Conservation (phyloP, 2,113 vertebrate species). For the Salminus brasiliensis region DNA sequence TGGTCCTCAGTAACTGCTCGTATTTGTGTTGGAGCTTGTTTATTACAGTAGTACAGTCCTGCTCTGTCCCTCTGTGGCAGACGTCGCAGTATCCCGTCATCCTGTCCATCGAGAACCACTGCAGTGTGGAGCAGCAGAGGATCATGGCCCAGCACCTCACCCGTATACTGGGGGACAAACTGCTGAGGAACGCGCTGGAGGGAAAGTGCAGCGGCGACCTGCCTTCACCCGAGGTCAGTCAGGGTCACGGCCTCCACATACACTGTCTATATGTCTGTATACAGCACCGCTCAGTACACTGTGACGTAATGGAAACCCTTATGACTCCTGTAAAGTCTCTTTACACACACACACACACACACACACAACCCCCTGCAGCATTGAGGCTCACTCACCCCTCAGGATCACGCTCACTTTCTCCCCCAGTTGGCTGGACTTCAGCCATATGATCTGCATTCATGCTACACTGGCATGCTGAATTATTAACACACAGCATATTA, state of each 20-base stretch:
- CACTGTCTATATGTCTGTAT: too few relatives aligned
- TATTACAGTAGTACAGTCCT: too few relatives aligned
- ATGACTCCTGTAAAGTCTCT: not conserved
- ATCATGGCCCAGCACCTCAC: conserved; percentile 85
- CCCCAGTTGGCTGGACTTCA: not conserved
- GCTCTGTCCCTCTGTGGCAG: conserved; percentile 64
- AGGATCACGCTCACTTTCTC: conserved; percentile 44
- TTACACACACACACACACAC: not conserved
- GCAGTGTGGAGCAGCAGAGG: conserved; percentile 87
- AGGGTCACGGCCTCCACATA: not conserved
- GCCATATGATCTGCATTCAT: conserved; percentile 42
- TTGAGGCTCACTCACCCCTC: not conserved
- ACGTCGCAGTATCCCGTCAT: conserved; percentile 88
- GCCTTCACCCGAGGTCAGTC: conserved; percentile 89
- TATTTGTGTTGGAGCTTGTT: too few relatives aligned
- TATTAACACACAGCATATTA: conserved; percentile 52
- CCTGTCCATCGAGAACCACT: conserved; percentile 94
- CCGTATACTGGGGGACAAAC: conserved; percentile 84
- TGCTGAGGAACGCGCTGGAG: conserved; percentile 79
- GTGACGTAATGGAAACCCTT: not conserved
- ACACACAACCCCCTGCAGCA: not conserved
- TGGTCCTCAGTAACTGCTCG: too few relatives aligned
- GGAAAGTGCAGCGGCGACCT: conserved; percentile 70
- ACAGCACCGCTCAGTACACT: not conserved
- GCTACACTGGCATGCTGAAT: conserved; percentile 38